Percentiles rank a stretch among this genome's conserved stretches.
These are phyloP conservation scores for Heliconius sara DNA, from an alignment of 2,888 invertebrate genomes.

Conservation along the genomic window DNA sequence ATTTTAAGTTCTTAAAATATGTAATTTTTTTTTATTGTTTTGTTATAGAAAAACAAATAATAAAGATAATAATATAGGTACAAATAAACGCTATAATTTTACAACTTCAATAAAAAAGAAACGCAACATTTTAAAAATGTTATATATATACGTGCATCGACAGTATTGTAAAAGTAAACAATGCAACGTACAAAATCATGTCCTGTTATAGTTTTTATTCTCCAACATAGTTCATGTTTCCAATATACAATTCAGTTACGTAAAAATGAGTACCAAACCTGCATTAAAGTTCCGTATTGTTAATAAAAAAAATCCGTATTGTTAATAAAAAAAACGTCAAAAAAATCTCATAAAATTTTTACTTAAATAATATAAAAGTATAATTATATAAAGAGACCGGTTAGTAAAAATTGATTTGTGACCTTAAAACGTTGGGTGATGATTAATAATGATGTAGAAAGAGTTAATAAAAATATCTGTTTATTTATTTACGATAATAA, in stretches of 20 bases:
- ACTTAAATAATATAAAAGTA: not conserved
- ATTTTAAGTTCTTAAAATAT: not conserved
- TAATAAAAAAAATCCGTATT: not conserved
- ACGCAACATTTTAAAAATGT: not conserved
- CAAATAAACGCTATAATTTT: not conserved
- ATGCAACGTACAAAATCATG: not conserved
- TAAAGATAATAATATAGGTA: not conserved
- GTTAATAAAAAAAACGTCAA: not conserved
- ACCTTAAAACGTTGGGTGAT: constrained; percentile 37
- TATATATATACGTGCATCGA: not conserved
- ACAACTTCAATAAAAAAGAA: not conserved
- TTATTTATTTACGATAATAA: constrained; percentile 32
- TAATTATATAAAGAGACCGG: constrained; percentile 18
- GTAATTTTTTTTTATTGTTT: not conserved
- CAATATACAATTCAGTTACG: not conserved
- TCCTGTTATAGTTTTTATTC: constrained; percentile 19
- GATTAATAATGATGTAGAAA: constrained; percentile 36
- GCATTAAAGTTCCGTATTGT: not conserved
- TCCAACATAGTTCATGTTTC: constrained; percentile 12
- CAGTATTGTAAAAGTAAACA: constrained; percentile 3
- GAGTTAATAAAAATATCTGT: constrained; percentile 30
- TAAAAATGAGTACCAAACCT: not conserved
- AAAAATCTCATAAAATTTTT: not conserved
- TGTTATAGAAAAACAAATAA: not conserved
- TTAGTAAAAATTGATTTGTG: constrained; percentile 24